phyloP scores from a whole-genome alignment of 2,113 vertebrate genomes.

The Trogon melanurus region DNA sequence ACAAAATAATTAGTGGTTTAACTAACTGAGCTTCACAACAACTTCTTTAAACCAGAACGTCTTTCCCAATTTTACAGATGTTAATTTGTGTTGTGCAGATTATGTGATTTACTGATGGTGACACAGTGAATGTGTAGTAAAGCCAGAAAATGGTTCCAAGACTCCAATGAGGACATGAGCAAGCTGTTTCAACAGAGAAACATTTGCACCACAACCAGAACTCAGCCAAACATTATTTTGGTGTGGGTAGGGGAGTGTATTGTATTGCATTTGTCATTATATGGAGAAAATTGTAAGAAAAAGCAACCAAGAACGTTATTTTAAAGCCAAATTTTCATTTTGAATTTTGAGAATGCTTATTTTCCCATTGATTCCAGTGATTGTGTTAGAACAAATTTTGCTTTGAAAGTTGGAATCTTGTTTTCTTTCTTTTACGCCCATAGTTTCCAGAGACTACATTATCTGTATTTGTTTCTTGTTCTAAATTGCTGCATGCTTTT shows the following conservation, averaged over 20 bases:
- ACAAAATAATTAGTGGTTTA: slow-evolving; percentile 44
- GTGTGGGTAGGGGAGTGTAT: neutral
- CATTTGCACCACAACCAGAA: slow-evolving; percentile 49
- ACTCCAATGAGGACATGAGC: slow-evolving; percentile 18
- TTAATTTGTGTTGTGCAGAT: slow-evolving; percentile 31
- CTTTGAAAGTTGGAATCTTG: neutral
- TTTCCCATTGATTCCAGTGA: neutral
- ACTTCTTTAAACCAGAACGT: neutral
- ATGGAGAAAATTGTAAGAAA: neutral
- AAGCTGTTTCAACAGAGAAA: slow-evolving; percentile 49
- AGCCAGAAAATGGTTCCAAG: slow-evolving; percentile 58
- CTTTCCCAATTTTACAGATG: slow-evolving; percentile 36
- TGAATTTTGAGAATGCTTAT: neutral
- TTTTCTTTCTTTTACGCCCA: neutral
- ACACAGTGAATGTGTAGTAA: slow-evolving; percentile 1
- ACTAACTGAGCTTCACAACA: slow-evolving; percentile 14
- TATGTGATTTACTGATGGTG: slow-evolving; percentile 44
- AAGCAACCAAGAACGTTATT: neutral
- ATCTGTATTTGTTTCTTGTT: neutral
- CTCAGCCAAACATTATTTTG: slow-evolving; percentile 44
- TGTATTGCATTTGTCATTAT: neutral
- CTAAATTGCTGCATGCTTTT: neutral
- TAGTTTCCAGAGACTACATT: neutral
- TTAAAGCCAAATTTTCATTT: neutral
- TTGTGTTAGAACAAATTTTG: neutral